Evolutionary conservation across 2,888 invertebrate species (phyloP).

Genomic region (Cataglyphis altisquamis): DNA sequence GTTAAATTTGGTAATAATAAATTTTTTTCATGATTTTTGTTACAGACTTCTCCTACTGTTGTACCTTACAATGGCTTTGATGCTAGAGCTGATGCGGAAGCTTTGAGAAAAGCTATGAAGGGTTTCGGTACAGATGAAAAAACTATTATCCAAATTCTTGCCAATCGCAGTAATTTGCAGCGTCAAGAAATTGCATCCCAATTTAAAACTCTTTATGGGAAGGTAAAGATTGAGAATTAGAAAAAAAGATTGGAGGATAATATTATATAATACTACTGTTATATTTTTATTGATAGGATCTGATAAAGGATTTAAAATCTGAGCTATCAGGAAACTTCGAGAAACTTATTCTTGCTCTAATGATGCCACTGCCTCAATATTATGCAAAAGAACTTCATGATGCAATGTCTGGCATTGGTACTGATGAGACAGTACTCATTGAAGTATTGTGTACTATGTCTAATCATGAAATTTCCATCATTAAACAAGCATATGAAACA

Average conservation of each 20-base stretch:
- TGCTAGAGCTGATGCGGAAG: slow-evolving; percentile 87
- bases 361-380: slow-evolving; percentile 88
- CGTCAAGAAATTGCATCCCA: slow-evolving; percentile 88
- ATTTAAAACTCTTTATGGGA: slow-evolving; percentile 90
- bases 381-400: slow-evolving; percentile 88
- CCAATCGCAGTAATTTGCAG: slow-evolving; percentile 88
- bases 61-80: slow-evolving; percentile 85
- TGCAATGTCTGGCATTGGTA: slow-evolving; percentile 88
- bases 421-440: slow-evolving; percentile 88
- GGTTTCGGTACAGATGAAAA: slow-evolving; percentile 89
- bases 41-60: slow-evolving; percentile 86
- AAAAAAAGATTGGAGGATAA: background rate
- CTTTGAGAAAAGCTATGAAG: slow-evolving; percentile 88
- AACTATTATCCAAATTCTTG: slow-evolving; percentile 88
- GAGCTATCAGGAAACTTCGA: slow-evolving; percentile 89
- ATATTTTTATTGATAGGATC: slow-evolving; percentile 79
- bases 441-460: slow-evolving; percentile 88
- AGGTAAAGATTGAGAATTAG: slow-evolving; percentile 84
- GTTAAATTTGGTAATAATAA: background rate
- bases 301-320: slow-evolving; percentile 87
- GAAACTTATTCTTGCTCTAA: slow-evolving; percentile 87
- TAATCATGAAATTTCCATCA: slow-evolving; percentile 87
- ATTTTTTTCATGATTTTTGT: slow-evolving; percentile 45
- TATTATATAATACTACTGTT: background rate
- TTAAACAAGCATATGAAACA: slow-evolving; percentile 86